These are phyloP conservation scores for Helleia helle DNA, from an alignment of 2,888 invertebrate species.

Conservation along the genomic window DNA sequence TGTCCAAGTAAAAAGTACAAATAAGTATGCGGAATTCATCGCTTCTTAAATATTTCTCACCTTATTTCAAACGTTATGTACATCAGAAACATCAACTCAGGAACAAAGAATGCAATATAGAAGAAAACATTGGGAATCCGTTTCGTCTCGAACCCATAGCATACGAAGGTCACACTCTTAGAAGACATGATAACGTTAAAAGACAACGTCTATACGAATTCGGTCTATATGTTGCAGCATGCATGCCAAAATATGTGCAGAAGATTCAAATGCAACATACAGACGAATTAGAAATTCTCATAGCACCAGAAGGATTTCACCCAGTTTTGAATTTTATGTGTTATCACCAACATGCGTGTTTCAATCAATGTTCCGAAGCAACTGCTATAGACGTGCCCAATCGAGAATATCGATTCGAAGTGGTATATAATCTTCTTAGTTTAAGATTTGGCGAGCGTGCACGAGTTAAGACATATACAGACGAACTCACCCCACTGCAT, in stretches of 20 bases:
- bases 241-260: constrained; percentile 58
- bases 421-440: constrained; percentile 44
- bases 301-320: constrained; percentile 48
- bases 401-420: constrained; percentile 51
- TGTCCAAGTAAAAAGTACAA: background rate
- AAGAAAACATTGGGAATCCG: constrained; percentile 30
- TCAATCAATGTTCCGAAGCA: constrained; percentile 37
- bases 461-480: constrained; percentile 54
- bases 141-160: constrained; percentile 41
- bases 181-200: constrained; percentile 40
- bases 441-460: constrained; percentile 39
- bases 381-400: constrained; percentile 58
- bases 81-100: constrained; percentile 9
- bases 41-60: background rate
- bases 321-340: constrained; percentile 47
- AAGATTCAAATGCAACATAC: constrained; percentile 52
- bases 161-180: constrained; percentile 34
- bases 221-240: constrained; percentile 54
- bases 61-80: constrained; percentile 15
- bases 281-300: constrained; percentile 51
- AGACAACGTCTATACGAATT: constrained; percentile 54
- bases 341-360: constrained; percentile 54
- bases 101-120: constrained; percentile 22
- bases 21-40: background rate
- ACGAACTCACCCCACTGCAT: constrained; percentile 52